Conservation (phyloP, 2,797 vertebrate genomes). For the Chanos chanos region DNA sequence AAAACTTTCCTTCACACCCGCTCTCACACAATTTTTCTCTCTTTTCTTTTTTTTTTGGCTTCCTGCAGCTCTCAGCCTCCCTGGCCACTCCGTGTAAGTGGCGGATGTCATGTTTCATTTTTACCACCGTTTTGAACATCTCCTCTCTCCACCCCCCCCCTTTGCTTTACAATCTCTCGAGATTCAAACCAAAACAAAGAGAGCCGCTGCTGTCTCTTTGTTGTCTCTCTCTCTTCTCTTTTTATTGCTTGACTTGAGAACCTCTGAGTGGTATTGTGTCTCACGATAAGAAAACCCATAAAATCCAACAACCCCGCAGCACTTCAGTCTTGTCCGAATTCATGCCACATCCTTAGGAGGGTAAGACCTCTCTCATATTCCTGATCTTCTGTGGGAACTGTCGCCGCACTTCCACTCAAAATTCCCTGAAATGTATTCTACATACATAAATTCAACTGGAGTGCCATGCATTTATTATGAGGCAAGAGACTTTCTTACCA, state of each 20-base stretch:
- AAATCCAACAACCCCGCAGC: too few species aligned
- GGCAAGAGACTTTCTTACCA: background rate
- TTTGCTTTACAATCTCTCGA: background rate
- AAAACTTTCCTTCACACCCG: too few species aligned
- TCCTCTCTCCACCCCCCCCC: background rate
- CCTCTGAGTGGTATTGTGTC: too few species aligned
- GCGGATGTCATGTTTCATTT: too few species aligned
- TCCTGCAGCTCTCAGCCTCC: background rate
- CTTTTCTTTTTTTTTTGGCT: background rate
- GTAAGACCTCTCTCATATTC: too few species aligned
- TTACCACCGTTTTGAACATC: too few species aligned
- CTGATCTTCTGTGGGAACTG: background rate
- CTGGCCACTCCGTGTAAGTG: too few species aligned
- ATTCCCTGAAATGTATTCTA: conserved; percentile 3
- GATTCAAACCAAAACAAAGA: too few species aligned
- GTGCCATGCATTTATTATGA: conserved; percentile 17
- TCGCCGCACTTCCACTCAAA: background rate
- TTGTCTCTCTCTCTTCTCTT: background rate
- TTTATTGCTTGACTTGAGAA: too few species aligned
- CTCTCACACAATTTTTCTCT: background rate
- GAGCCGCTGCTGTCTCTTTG: background rate
- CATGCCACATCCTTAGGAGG: too few species aligned
- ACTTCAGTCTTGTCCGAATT: too few species aligned
- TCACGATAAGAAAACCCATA: too few species aligned
- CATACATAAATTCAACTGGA: conserved; percentile 5